A percentile compares a stretch with the other conserved stretches of the same genome.
Evolutionary conservation across 1,140 invertebrate genomes (phyloP).

Genomic region (Dendrolimus punctatus): DNA sequence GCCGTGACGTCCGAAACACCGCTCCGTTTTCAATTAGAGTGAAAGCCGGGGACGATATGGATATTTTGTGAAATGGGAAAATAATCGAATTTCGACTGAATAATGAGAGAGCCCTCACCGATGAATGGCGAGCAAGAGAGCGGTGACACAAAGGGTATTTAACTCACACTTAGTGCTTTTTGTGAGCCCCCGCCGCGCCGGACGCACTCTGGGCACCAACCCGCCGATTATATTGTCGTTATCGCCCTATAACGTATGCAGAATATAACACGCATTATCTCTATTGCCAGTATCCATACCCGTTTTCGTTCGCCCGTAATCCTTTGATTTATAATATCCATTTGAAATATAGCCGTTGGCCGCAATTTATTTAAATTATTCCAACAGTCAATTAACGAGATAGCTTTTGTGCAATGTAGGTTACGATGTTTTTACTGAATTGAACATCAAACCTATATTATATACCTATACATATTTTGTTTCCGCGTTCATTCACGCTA

Average conservation of each 20-base stretch:
- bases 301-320: constrained; percentile 45
- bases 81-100: constrained; percentile 70
- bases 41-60: constrained; percentile 64
- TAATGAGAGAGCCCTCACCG: constrained; percentile 63
- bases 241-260: constrained; percentile 65
- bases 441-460: constrained; percentile 3
- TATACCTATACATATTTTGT: too few species aligned
- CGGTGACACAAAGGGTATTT: constrained; percentile 66
- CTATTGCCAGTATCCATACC: constrained; percentile 60
- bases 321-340: constrained; percentile 67
- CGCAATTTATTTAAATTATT: constrained; percentile 69
- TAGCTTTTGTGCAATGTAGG: constrained; percentile 50
- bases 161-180: constrained; percentile 69
- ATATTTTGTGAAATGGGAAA: constrained; percentile 69
- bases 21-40: constrained; percentile 62
- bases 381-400: constrained; percentile 65
- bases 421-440: constrained; percentile 22
- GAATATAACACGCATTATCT: constrained; percentile 56
- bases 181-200: constrained; percentile 28
- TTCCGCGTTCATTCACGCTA: too few species aligned
- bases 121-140: constrained; percentile 55
- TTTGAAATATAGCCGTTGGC: constrained; percentile 52
- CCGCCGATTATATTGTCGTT: constrained; percentile 58
- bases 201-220: constrained; percentile 26
- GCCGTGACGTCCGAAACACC: constrained; percentile 31